A percentile compares a stretch with the other conserved stretches of the same genome.
These are phyloP conservation scores for Nothoprocta pentlandii DNA, from an alignment of 2,113 vertebrate species.

Conservation along the genomic window DNA sequence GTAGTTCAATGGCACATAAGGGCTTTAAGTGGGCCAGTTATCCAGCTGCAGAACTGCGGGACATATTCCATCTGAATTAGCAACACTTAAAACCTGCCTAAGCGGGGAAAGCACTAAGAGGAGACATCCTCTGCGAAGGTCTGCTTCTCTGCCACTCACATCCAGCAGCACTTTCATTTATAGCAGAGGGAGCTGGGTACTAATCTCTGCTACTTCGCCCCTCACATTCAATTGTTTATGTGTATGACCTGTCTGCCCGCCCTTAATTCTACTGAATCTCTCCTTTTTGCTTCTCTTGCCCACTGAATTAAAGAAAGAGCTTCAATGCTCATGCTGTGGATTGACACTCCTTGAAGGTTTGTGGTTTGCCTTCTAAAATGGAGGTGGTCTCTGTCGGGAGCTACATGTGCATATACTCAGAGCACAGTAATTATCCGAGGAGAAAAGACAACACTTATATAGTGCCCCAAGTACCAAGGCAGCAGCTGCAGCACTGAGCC, in stretches of 20 bases:
- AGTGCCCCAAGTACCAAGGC: neutral
- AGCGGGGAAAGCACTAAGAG: neutral
- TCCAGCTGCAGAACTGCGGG: constrained; percentile 30
- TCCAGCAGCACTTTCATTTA: neutral
- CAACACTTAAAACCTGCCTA: constrained; percentile 40
- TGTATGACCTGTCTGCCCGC: neutral
- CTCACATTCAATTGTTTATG: neutral
- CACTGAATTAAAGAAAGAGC: neutral
- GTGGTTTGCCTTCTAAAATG: neutral
- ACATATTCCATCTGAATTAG: constrained; percentile 45
- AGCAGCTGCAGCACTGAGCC: neutral
- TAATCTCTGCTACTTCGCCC: neutral
- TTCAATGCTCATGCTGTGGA: neutral
- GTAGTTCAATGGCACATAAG: neutral
- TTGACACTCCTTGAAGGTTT: neutral
- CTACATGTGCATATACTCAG: neutral
- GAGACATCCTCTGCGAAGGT: neutral
- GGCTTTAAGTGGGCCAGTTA: constrained; percentile 39
- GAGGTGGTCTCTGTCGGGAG: neutral
- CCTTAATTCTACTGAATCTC: constrained; percentile 12
- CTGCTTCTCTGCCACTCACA: neutral
- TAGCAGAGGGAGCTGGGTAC: neutral
- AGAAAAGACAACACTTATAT: neutral
- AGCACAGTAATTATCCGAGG: neutral
- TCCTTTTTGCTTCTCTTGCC: neutral